A percentile compares a stretch with the other conserved stretches of the same genome.
phyloP scores from a whole-genome alignment of 2,113 vertebrate genomes.

The Pagrus major region DNA sequence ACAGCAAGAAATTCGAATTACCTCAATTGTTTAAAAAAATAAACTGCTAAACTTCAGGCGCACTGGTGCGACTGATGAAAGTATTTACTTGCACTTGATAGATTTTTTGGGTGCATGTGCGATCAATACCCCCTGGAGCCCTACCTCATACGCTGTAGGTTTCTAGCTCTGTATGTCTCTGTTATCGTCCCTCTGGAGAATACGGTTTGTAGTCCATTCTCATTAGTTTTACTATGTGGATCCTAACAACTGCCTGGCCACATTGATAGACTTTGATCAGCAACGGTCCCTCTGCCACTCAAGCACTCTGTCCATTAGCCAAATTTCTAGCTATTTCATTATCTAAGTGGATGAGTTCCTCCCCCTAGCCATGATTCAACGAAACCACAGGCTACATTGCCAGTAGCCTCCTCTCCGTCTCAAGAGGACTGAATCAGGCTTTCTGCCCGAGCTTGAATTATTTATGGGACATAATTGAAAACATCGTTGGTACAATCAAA shows the following conservation, averaged over 20 bases:
- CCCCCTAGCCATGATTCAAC: conserved; percentile 14
- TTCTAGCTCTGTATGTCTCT: not conserved
- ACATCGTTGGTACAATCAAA: conserved; percentile 4
- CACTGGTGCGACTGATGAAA: no score
- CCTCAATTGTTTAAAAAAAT: no score
- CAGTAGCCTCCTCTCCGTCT: conserved; percentile 27
- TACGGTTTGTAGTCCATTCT: not conserved
- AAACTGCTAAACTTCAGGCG: no score
- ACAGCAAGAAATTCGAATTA: no score
- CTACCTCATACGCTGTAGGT: not conserved
- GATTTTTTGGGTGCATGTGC: no score
- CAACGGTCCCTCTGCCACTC: conserved; percentile 35
- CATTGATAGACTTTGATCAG: conserved; percentile 34
- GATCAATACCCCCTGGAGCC: no score
- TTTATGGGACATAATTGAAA: conserved; percentile 42
- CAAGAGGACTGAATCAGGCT: conserved; percentile 18
- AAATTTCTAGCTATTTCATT: conserved; percentile 72
- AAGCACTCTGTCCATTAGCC: conserved; percentile 68
- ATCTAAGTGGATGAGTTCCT: conserved; percentile 60
- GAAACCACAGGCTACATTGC: conserved; percentile 44
- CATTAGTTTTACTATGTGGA: conserved; percentile 23
- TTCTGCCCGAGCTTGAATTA: conserved; percentile 46
- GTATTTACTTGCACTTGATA: no score
- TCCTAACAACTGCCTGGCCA: conserved; percentile 19
- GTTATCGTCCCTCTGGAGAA: conserved; percentile 15